Percentiles rank a stretch among this genome's conserved stretches.
Conservation (phyloP, 2,888 invertebrate species). For the Platycheirus rosarum region DNA sequence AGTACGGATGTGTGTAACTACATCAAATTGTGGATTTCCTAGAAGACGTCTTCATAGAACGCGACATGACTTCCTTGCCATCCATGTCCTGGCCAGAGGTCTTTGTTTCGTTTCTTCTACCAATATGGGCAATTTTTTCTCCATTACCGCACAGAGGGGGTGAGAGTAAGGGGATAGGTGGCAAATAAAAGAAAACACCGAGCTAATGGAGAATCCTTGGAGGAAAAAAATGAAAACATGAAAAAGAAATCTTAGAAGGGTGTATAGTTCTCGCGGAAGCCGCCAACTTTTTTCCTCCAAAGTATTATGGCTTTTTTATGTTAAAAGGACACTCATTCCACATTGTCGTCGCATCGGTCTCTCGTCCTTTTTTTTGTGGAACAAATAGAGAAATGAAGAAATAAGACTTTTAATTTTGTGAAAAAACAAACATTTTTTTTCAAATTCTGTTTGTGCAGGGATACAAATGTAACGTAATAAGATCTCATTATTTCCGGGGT, state of each 20-base stretch:
- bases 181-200: conserved; percentile 65
- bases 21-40: conserved; percentile 73
- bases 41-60: conserved; percentile 39
- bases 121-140: conserved; percentile 70
- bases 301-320: conserved; percentile 74
- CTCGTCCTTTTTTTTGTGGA: conserved; percentile 23
- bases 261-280: conserved; percentile 37
- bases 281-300: conserved; percentile 47
- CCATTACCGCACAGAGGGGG: conserved; percentile 47
- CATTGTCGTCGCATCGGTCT: conserved; percentile 1
- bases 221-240: conserved; percentile 49
- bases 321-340: conserved; percentile 68
- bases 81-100: conserved; percentile 55
- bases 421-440: conserved; percentile 76
- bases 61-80: conserved; percentile 71
- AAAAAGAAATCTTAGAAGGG: conserved; percentile 57
- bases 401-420: conserved; percentile 79
- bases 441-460: conserved; percentile 74
- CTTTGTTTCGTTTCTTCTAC: conserved; percentile 17
- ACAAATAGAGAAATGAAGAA: conserved; percentile 74
- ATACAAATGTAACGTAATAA: conserved; percentile 70
- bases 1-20: conserved; percentile 61
- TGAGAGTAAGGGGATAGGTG: conserved; percentile 28
- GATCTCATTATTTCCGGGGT: conserved; percentile 71
- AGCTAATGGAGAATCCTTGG: conserved; percentile 70